Evolutionary conservation across 1,140 invertebrate genomes (phyloP).

Genomic region (Leucophenga varia): DNA sequence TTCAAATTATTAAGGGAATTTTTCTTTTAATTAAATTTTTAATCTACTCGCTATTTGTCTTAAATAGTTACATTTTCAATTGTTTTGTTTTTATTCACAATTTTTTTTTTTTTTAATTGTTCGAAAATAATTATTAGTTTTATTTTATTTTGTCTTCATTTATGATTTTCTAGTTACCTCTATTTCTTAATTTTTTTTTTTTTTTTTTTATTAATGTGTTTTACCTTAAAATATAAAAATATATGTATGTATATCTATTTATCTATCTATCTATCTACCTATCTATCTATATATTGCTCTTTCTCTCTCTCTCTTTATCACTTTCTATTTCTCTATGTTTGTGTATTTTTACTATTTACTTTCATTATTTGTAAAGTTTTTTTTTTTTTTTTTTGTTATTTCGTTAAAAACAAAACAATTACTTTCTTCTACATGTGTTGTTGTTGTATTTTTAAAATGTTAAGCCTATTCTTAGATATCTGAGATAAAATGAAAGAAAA

Average conservation of each 20-base stretch:
- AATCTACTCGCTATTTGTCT: background rate
- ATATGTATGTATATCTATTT: constrained; percentile 25
- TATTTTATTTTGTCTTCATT: constrained; percentile 1
- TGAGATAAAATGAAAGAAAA: too few relatives aligned
- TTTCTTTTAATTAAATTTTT: constrained; percentile 5
- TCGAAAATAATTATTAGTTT: background rate
- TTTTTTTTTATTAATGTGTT: constrained; percentile 20
- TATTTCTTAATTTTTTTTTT: constrained; percentile 14
- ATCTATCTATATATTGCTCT: constrained; percentile 27
- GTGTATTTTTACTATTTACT: too few relatives aligned
- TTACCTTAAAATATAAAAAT: constrained; percentile 3
- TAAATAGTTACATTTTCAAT: background rate
- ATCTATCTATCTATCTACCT: constrained; percentile 24
- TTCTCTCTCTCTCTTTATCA: too few relatives aligned
- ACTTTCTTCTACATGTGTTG: too few relatives aligned
- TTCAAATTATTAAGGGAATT: background rate
- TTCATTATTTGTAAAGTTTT: too few relatives aligned
- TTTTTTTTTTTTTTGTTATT: too few relatives aligned
- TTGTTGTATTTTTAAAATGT: too few relatives aligned
- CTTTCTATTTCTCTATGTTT: too few relatives aligned
- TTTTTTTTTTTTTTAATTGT: constrained; percentile 6
- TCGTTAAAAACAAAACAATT: too few relatives aligned
- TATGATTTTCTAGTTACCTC: constrained; percentile 8
- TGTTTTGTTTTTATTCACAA: background rate
- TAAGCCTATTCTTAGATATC: too few relatives aligned